phyloP scores from a whole-genome alignment of 2,797 vertebrate genomes.

The Falco concolor region DNA sequence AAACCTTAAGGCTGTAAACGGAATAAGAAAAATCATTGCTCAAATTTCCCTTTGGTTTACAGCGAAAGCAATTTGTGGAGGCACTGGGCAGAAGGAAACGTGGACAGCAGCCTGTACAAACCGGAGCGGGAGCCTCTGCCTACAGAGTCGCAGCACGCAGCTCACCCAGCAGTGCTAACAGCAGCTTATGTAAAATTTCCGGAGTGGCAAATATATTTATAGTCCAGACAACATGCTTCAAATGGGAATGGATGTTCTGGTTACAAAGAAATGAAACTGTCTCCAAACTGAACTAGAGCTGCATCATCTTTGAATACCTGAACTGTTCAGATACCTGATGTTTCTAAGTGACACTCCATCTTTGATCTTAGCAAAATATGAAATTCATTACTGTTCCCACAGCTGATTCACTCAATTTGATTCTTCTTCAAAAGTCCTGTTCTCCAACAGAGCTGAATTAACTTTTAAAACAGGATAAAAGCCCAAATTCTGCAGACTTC shows the following conservation, averaged over 20 bases:
- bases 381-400: not conserved
- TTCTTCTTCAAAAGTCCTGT: not conserved
- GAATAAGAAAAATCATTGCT: not conserved
- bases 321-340: not conserved
- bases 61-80: not conserved
- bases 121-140: not conserved
- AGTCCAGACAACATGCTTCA: not conserved
- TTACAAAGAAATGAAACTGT: not conserved
- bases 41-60: not conserved
- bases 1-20: not conserved
- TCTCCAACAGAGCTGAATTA: not conserved
- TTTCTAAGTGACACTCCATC: not conserved
- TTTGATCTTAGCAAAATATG: not conserved
- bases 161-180: not conserved
- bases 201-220: not conserved
- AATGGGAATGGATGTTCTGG: not conserved
- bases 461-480: not conserved
- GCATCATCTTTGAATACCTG: not conserved
- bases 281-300: not conserved
- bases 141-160: not conserved
- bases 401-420: rapidly evolving
- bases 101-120: not conserved
- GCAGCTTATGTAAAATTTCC: not conserved
- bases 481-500: not conserved
- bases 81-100: not conserved